phyloP scores from a whole-genome alignment of 2,888 invertebrate genomes.

The Lithophane socia region DNA sequence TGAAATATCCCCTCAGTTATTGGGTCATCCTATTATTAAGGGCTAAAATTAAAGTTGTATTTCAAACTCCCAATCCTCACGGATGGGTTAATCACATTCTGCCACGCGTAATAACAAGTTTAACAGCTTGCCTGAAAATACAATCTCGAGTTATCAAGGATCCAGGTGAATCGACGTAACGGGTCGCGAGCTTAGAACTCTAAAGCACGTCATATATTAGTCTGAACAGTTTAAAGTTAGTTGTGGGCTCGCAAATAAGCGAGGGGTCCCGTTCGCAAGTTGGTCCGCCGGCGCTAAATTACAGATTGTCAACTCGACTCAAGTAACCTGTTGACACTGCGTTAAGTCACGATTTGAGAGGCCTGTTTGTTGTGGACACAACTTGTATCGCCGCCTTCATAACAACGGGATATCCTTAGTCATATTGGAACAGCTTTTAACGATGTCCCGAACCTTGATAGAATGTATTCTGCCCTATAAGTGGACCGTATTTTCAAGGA shows the following conservation, averaged over 20 bases:
- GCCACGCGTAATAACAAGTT: slow-evolving; percentile 54
- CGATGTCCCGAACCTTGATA: slow-evolving; percentile 50
- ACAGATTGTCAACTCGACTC: slow-evolving; percentile 87
- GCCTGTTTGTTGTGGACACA: slow-evolving; percentile 79
- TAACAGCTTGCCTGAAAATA: slow-evolving; percentile 69
- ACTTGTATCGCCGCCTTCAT: slow-evolving; percentile 72
- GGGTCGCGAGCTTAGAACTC: slow-evolving; percentile 77
- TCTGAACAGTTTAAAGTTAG: slow-evolving; percentile 85
- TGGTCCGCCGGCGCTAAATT: slow-evolving; percentile 84
- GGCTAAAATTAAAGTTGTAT: slow-evolving; percentile 50
- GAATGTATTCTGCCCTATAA: slow-evolving; percentile 19
- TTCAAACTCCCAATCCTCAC: slow-evolving; percentile 51
- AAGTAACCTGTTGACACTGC: slow-evolving; percentile 88
- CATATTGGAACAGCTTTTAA: slow-evolving; percentile 70
- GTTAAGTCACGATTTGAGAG: slow-evolving; percentile 81
- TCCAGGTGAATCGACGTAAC: slow-evolving; percentile 76
- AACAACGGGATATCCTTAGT: slow-evolving; percentile 69
- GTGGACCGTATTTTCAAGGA: slow-evolving; percentile 26
- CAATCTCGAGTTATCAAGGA: slow-evolving; percentile 71
- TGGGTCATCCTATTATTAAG: slow-evolving; percentile 47
- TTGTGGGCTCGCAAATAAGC: slow-evolving; percentile 85
- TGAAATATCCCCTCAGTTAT: slow-evolving; percentile 15
- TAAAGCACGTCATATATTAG: slow-evolving; percentile 84
- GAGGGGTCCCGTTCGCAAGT: slow-evolving; percentile 81
- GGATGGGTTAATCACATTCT: slow-evolving; percentile 57